A percentile compares a stretch with the other conserved stretches of the same genome.
These are phyloP conservation scores for Vesta saturnalis DNA, from an alignment of 2,888 invertebrate genomes.

Conservation along the genomic window DNA sequence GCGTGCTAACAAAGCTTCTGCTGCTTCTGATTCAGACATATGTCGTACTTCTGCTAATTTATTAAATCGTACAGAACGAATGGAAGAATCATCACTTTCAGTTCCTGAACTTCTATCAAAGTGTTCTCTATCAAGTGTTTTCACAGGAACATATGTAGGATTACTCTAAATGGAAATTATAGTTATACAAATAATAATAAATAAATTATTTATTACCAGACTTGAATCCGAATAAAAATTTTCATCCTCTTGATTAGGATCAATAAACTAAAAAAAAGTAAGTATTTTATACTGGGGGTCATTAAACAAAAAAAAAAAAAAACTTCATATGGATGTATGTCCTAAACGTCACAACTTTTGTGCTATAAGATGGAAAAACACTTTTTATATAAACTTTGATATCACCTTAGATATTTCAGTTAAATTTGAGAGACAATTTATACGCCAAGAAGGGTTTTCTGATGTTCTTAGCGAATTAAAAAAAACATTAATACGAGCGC, in stretches of 20 bases:
- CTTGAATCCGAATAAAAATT: constrained; percentile 78
- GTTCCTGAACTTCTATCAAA: constrained; percentile 72
- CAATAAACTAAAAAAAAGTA: constrained; percentile 69
- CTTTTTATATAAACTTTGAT: no score
- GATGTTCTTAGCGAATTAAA: no score
- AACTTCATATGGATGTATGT: no score
- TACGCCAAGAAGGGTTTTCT: no score
- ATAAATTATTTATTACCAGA: constrained; percentile 62
- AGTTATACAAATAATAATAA: constrained; percentile 20
- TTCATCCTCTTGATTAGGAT: constrained; percentile 82
- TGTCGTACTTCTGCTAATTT: constrained; percentile 90
- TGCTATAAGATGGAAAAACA: no score
- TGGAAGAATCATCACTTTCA: constrained; percentile 86
- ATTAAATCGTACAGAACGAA: constrained; percentile 83
- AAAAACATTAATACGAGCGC: no score
- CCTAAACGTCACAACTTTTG: no score
- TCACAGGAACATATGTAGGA: constrained; percentile 91
- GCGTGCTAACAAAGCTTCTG: constrained; percentile 91
- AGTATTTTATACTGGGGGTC: no score
- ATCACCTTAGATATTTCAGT: no score
- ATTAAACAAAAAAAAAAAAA: no score
- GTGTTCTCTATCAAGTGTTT: constrained; percentile 69
- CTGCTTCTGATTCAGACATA: constrained; percentile 90
- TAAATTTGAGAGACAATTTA: no score
- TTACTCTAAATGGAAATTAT: constrained; percentile 74